A percentile compares a stretch with the other conserved stretches of the same genome.
Conservation (phyloP, 2,113 vertebrate genomes). For the Gallinago paraguaiae region DNA sequence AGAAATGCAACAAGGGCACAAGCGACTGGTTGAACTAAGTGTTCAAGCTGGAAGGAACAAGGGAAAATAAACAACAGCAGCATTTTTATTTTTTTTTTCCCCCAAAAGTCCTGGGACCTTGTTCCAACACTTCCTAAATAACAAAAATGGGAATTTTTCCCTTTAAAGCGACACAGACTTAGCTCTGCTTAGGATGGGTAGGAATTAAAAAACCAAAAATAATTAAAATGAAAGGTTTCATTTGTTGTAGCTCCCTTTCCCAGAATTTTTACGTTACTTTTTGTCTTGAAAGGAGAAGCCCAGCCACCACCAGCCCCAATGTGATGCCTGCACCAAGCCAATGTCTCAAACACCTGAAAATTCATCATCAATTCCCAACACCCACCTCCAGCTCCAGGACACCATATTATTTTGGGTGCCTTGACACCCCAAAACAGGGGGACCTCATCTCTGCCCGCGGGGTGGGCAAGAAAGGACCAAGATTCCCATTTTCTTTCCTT, state of each 20-base stretch:
- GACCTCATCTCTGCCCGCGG: background rate
- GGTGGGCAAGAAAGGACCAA: background rate
- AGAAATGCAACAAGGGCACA: background rate
- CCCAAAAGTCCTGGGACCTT: background rate
- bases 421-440: rapidly evolving
- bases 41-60: background rate
- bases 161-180: background rate
- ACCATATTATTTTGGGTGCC: no score
- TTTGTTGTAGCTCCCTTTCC: background rate
- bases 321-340: background rate
- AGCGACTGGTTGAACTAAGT: background rate
- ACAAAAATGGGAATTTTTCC: background rate
- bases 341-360: background rate
- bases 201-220: background rate
- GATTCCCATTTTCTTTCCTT: background rate
- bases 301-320: background rate
- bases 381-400: background rate
- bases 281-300: background rate
- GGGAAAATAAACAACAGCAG: background rate
- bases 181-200: background rate
- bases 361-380: background rate
- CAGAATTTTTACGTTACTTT: background rate
- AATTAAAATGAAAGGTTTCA: background rate
- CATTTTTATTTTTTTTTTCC: background rate
- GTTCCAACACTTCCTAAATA: background rate